phyloP scores from a whole-genome alignment of 2,113 vertebrate genomes.

The Tetrax tetrax region DNA sequence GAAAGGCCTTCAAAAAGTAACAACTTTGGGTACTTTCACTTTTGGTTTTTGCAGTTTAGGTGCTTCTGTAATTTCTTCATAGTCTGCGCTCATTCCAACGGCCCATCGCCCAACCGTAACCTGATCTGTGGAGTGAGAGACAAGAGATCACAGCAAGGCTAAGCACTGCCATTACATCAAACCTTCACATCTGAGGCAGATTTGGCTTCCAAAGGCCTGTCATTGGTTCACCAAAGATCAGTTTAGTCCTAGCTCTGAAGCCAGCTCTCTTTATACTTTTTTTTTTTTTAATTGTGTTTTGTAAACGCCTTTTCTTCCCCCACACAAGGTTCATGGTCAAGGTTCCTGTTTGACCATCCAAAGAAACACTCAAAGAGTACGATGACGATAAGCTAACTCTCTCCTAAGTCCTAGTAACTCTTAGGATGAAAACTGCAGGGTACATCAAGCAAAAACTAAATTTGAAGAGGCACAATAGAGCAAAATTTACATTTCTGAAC shows the following conservation, averaged over 20 bases:
- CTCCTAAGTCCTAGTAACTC: background rate
- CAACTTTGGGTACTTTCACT: conserved; percentile 81
- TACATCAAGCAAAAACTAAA: background rate
- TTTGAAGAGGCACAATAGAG: background rate
- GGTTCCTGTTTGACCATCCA: background rate
- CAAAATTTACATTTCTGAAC: background rate
- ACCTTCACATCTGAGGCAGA: background rate
- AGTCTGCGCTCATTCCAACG: conserved; percentile 89
- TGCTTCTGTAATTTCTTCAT: conserved; percentile 82
- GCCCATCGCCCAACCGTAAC: conserved; percentile 87
- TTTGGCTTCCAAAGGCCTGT: background rate
- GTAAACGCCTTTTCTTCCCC: background rate
- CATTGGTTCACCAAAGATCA: background rate
- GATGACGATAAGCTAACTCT: background rate
- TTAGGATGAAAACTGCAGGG: background rate
- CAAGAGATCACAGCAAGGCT: background rate
- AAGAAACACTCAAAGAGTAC: background rate
- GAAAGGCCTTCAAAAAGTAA: conserved; percentile 79
- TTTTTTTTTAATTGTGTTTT: background rate
- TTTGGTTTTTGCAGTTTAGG: conserved; percentile 68
- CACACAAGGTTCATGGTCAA: background rate
- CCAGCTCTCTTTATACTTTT: background rate
- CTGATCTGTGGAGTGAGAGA: conserved; percentile 72
- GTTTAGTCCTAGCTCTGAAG: background rate
- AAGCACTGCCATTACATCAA: background rate